These are phyloP conservation scores for Theocolax elegans DNA, from an alignment of 1,140 invertebrate genomes.

Conservation along the genomic window DNA sequence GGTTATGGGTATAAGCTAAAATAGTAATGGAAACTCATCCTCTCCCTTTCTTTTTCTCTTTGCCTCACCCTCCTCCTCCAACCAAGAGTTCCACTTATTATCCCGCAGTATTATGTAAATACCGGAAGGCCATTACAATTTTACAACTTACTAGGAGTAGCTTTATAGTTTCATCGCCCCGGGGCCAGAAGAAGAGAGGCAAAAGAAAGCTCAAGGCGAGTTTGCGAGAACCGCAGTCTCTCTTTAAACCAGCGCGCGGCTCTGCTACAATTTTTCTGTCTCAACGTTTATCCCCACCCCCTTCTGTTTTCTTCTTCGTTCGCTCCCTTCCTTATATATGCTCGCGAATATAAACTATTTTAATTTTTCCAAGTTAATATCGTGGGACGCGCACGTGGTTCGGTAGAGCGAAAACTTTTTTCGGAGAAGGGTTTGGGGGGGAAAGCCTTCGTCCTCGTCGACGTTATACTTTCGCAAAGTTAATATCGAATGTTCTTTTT, in stretches of 20 bases:
- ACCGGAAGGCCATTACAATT: constrained; percentile 64
- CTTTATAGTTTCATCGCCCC: constrained; percentile 60
- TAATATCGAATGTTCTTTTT: constrained; percentile 33
- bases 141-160: constrained; percentile 61
- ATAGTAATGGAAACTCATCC: constrained; percentile 55
- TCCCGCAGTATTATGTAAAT: constrained; percentile 63
- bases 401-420: constrained; percentile 14
- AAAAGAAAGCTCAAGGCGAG: background rate
- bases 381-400: background rate
- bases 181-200: background rate
- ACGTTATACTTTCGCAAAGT: constrained; percentile 24
- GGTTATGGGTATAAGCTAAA: constrained; percentile 36
- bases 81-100: constrained; percentile 61
- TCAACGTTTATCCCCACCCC: background rate
- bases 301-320: background rate
- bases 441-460: background rate
- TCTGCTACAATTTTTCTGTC: background rate
- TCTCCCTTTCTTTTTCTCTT: background rate
- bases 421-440: too few species aligned
- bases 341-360: constrained; percentile 26
- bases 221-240: background rate
- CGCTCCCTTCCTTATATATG: background rate
- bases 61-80: background rate
- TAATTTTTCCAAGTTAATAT: constrained; percentile 33
- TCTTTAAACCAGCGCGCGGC: too few species aligned